A percentile compares a stretch with the other conserved stretches of the same genome.
These are phyloP conservation scores for Colletes collaris DNA, from an alignment of 2,888 invertebrate genomes.

Conservation along the genomic window DNA sequence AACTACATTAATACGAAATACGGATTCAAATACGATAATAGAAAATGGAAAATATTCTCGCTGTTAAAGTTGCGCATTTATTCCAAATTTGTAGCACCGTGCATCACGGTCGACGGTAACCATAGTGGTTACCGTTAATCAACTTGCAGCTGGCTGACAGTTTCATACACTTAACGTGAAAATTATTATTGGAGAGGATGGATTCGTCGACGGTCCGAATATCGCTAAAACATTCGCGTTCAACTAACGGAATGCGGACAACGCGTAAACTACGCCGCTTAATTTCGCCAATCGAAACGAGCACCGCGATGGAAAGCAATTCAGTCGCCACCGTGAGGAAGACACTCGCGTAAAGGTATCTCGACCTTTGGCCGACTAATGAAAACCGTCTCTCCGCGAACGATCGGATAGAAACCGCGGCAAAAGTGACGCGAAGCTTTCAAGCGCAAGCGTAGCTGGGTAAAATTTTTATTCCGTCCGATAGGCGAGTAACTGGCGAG, in stretches of 20 bases:
- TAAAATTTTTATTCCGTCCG: slow-evolving; percentile 59
- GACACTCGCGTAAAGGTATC: not conserved
- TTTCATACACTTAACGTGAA: no score
- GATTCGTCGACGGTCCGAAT: not conserved
- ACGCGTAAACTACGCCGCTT: not conserved
- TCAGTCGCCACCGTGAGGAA: not conserved
- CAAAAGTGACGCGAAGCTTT: slow-evolving; percentile 35
- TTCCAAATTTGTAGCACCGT: no score
- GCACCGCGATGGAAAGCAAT: not conserved
- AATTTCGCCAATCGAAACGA: not conserved
- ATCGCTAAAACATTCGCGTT: not conserved
- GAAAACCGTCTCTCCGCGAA: slow-evolving; percentile 25
- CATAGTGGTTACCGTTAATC: no score
- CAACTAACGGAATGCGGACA: not conserved
- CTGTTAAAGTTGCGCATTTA: no score
- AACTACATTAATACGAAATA: no score
- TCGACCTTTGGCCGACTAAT: slow-evolving; percentile 16
- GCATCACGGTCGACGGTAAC: no score
- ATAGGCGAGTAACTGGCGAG: slow-evolving; percentile 13
- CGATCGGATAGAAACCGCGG: slow-evolving; percentile 11
- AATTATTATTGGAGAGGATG: no score
- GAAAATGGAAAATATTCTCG: no score
- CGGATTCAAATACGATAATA: no score
- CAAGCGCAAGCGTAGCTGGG: slow-evolving; percentile 14
- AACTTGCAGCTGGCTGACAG: no score